Evolutionary conservation across 2,113 vertebrate genomes (phyloP).

Genomic region (Saimiri boliviensis): DNA sequence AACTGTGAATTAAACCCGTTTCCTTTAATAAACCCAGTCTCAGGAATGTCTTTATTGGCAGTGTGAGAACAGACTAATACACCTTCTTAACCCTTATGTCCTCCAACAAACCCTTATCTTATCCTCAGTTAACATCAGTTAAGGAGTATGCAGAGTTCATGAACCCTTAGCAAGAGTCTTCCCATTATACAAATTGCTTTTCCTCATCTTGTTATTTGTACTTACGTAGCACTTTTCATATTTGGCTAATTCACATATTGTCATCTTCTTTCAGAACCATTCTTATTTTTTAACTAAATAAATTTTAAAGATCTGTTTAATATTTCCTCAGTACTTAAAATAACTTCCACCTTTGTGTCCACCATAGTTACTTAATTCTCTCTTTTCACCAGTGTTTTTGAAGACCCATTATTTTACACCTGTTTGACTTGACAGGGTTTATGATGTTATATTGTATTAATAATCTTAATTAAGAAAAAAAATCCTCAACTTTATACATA

Average conservation of each 20-base stretch:
- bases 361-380: not conserved
- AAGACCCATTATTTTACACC: not conserved
- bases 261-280: not conserved
- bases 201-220: not conserved
- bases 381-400: constrained; percentile 36
- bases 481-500: not conserved
- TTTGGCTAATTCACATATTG: not conserved
- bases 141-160: not conserved
- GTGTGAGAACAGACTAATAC: no score
- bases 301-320: not conserved
- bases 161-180: not conserved
- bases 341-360: not conserved
- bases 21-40: no score
- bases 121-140: not conserved
- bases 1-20: no score
- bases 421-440: not conserved
- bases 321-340: constrained; percentile 2
- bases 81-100: not conserved
- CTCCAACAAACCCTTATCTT: not conserved
- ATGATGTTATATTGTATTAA: not conserved
- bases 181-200: not conserved
- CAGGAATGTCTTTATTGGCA: no score
- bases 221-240: not conserved
- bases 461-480: not conserved
- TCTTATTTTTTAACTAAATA: constrained; percentile 24